Percentiles rank a stretch among this genome's conserved stretches.
Conservation (phyloP, 2,888 invertebrate species). For the Limnephilus marmoratus region DNA sequence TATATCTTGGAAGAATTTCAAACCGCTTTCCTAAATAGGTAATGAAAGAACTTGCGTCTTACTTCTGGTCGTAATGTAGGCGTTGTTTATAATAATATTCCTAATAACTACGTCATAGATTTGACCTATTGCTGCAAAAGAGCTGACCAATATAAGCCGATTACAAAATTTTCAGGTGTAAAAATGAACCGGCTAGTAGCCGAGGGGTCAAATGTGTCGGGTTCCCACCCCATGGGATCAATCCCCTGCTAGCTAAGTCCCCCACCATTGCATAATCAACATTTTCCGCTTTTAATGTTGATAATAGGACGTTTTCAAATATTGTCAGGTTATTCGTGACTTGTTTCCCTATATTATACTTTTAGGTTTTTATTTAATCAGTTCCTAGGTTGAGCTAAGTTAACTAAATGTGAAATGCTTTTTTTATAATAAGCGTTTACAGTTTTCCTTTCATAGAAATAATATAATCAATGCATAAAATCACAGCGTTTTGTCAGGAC, state of each 20-base stretch:
- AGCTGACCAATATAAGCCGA: neutral
- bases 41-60: neutral
- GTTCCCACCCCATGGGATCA: too few relatives aligned
- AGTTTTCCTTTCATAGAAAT: neutral
- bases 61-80: neutral
- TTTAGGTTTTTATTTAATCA: too few relatives aligned
- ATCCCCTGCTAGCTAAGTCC: too few relatives aligned
- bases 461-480: neutral
- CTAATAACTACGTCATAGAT: neutral
- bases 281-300: too few relatives aligned
- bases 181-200: too few relatives aligned
- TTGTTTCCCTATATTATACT: too few relatives aligned
- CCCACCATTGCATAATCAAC: too few relatives aligned
- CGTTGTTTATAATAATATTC: neutral
- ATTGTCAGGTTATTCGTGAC: too few relatives aligned
- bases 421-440: neutral
- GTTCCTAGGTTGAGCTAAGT: too few relatives aligned
- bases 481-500: neutral
- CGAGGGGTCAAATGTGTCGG: too few relatives aligned
- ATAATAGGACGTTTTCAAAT: too few relatives aligned
- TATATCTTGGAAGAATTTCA: neutral
- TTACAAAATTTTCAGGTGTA: neutral
- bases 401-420: neutral
- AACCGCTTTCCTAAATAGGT: conserved; percentile 13
- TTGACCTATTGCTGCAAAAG: neutral